These are phyloP conservation scores for Melanotaenia pygmaea DNA, from an alignment of 2,797 vertebrate species.

Conservation along the genomic window DNA sequence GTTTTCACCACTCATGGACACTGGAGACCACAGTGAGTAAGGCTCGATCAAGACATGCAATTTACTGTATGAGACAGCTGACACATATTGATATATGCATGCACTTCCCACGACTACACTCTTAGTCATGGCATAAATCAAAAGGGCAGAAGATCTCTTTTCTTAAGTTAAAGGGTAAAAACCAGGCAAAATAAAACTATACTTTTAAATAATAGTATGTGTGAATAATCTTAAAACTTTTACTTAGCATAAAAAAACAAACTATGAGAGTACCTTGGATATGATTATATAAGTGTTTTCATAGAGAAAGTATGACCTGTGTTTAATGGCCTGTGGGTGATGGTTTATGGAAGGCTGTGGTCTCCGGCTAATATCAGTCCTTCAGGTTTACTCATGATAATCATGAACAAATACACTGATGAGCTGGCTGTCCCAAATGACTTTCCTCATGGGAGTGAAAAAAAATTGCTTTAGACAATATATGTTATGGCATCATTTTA, in stretches of 20 bases:
- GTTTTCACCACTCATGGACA: conserved; percentile 66
- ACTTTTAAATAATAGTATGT: conserved; percentile 4
- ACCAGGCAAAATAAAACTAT: conserved; percentile 1
- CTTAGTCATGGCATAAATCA: conserved; percentile 72
- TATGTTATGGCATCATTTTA: conserved; percentile 57
- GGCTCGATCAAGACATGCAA: conserved; percentile 55
- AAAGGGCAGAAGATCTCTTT: conserved; percentile 42
- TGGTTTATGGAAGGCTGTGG: conserved; percentile 37
- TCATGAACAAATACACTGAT: conserved; percentile 47
- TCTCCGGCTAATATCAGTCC: conserved; percentile 47
- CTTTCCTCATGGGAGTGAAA: conserved; percentile 35
- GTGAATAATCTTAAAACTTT: conserved; percentile 28
- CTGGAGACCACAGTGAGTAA: conserved; percentile 31
- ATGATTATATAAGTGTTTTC: conserved; percentile 15
- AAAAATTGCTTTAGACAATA: conserved; percentile 18
- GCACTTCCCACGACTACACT: conserved; percentile 65
- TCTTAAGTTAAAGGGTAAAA: conserved; percentile 35
- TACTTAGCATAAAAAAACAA: conserved; percentile 15
- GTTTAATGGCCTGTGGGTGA: conserved; percentile 45
- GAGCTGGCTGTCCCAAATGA: conserved; percentile 45
- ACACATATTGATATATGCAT: conserved; percentile 72
- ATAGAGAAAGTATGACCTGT: conserved; percentile 12
- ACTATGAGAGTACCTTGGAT: conserved; percentile 13
- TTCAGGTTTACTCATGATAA: conserved; percentile 52
- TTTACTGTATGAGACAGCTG: conserved; percentile 66